phyloP scores from a whole-genome alignment of 2,113 vertebrate species.

The Ceyx cyanopectus region DNA sequence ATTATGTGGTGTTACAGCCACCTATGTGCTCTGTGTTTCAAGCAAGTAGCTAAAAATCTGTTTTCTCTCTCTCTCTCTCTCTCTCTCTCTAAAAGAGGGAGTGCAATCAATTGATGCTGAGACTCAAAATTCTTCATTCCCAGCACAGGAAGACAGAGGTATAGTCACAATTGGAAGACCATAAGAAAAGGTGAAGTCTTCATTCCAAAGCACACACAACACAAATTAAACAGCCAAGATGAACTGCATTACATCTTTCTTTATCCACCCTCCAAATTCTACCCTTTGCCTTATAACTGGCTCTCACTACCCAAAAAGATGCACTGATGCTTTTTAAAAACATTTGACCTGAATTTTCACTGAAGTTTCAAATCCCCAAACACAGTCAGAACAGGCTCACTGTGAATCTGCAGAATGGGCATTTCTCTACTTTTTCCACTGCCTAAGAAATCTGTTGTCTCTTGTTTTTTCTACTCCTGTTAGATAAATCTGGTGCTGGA shows the following conservation, averaged over 20 bases:
- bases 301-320: not conserved
- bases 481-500: not conserved
- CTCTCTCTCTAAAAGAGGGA: not conserved
- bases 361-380: not conserved
- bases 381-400: rapidly evolving
- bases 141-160: not conserved
- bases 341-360: not conserved
- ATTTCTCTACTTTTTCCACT: not conserved
- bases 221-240: not conserved
- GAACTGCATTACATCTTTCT: not conserved
- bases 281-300: not conserved
- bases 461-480: not conserved
- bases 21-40: not conserved
- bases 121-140: not conserved
- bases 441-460: not conserved
- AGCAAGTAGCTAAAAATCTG: not conserved
- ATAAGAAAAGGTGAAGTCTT: not conserved
- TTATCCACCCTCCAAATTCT: not conserved
- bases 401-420: not conserved
- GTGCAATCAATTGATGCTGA: not conserved
- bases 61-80: not conserved
- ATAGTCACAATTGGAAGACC: not conserved
- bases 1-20: not conserved
- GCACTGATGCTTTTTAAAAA: not conserved
- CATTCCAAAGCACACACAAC: not conserved